Conservation (phyloP, 2,888 invertebrate genomes). For the Meteorus cinctellus region DNA sequence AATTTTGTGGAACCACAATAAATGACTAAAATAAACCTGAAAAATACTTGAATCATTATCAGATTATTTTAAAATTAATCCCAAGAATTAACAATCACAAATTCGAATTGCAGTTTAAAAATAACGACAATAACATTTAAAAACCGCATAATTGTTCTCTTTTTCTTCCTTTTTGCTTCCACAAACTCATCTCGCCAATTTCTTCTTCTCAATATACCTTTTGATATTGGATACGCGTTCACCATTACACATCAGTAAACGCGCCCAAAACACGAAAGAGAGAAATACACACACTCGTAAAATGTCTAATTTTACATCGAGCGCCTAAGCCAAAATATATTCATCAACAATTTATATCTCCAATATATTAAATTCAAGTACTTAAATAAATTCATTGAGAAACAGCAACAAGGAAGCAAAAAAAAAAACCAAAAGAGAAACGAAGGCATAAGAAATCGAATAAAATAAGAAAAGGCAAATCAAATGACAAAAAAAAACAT, state of each 20-base stretch:
- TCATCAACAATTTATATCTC: constrained; percentile 63
- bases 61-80: no score
- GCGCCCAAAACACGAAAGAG: constrained; percentile 25
- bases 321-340: constrained; percentile 55
- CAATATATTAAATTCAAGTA: background rate
- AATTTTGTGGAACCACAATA: no score
- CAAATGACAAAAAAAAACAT: background rate
- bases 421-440: background rate
- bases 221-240: constrained; percentile 62
- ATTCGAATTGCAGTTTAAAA: no score
- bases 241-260: constrained; percentile 5
- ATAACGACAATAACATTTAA: no score
- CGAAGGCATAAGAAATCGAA: background rate
- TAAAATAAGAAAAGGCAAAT: no score
- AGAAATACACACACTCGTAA: constrained; percentile 55
- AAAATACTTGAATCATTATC: no score
- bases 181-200: no score
- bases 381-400: background rate
- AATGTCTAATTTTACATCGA: constrained; percentile 63
- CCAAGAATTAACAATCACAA: no score
- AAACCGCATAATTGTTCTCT: no score
- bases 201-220: background rate
- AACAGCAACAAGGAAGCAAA: background rate
- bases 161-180: no score
- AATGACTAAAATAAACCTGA: no score